Evolutionary conservation across 2,888 invertebrate species (phyloP), one percentile per base, ranked within the genome.

Genomic region (Sphaerophoria taeniata): DNA sequence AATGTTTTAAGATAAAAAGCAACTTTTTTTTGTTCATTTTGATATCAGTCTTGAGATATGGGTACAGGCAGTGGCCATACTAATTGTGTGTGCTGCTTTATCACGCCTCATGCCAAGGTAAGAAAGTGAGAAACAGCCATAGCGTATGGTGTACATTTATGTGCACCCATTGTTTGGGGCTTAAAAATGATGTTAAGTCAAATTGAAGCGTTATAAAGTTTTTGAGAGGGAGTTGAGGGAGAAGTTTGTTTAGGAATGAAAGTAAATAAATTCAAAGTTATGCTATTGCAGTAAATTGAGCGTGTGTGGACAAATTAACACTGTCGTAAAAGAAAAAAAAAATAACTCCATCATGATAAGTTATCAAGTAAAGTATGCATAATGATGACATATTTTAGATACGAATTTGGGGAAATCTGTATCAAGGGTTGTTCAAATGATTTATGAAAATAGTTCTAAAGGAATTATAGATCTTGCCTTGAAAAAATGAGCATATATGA

Each of bases 1-100:
- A 71, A 55, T 75, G 36, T 60, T 60, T 36, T 71, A 47, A 76
- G 67, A 84, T 75, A 80, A 83, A 24, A 78, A 74, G 47, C 9
- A 24, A 63, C 75, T 45, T 55, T 31, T 43, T n/a, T 72, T 65
- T 76, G 61, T 55, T 34, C 60, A 71, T 55, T 71, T 61, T 60
- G 67, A 67, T 79, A 74, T 74, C 74, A 71, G 49, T 51, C 43
- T 56, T 56, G 70, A 65, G 63, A 71, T 79, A 83, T 12, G 11
- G 9, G 9, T 9, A 69, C 69, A 39, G 5, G 39, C 24, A 43
- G 43, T 2, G 24, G 24, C 7, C 43, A 7, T 43, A 31, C 45
- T 33, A 58, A 53, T 73, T 56, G 51, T 63, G 51, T 43, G 60
- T 55, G 49, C 24, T 45, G 60, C 47, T 51, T 58, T 51, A 49